These are phyloP conservation scores for Stigmatopora argus DNA, from an alignment of 2,113 vertebrate genomes.

Conservation along the genomic window DNA sequence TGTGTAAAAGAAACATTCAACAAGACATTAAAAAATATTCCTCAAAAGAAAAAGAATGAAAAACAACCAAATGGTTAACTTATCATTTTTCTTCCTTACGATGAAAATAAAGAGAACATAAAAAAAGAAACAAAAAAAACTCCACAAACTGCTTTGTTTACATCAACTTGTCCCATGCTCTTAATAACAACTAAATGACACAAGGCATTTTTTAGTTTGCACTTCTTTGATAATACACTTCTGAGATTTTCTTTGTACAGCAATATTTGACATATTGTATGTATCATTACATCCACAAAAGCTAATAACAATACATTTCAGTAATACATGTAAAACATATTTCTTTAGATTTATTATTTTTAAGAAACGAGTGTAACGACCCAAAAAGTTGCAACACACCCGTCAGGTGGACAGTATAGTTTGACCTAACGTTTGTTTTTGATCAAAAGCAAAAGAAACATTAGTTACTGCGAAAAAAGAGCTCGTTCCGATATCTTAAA, in stretches of 20 bases:
- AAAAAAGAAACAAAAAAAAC: too few species aligned
- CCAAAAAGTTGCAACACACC: not conserved
- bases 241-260: not conserved
- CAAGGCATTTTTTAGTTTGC: not conserved
- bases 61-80: not conserved
- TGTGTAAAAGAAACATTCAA: not conserved
- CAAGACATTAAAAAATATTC: not conserved
- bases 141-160: not conserved
- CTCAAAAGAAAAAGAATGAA: not conserved
- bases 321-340: not conserved
- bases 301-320: not conserved
- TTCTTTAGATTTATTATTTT: not conserved
- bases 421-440: not conserved
- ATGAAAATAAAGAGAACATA: not conserved
- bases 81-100: too few species aligned
- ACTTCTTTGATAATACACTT: not conserved
- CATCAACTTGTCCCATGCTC: not conserved
- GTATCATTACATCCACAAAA: not conserved
- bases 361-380: not conserved
- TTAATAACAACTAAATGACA: not conserved
- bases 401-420: not conserved
- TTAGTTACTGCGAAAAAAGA: not conserved
- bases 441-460: not conserved
- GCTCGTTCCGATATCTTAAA: conserved; percentile 1
- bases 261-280: not conserved